Evolutionary conservation across 2,797 vertebrate genomes (phyloP), one percentile per base, ranked within the genome.

Genomic region (Hydrolagus colliei): DNA sequence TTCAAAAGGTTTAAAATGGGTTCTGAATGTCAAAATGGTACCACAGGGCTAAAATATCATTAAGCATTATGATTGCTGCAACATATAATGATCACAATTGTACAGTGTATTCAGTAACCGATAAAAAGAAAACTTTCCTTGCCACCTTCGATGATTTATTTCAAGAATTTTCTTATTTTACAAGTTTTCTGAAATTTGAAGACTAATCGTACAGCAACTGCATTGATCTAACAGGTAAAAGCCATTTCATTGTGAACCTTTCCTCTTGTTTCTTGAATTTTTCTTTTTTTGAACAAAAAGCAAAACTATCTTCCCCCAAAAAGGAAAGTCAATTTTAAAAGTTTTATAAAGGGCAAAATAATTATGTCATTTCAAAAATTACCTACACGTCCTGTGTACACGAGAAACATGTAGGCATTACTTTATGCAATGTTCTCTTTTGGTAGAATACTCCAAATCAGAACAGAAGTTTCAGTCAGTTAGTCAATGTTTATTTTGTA

Each of bases 21-120:
- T 93, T 89, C 84, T 93, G 87, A 61, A 90, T 91, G 87, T 90
- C 90, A 91, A 91, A 91, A 90, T 89, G 92, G 91, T 91, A 92
- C 91, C 67, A 73, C 52, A 90, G 92, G 90, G 90, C 92, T 93
- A 90, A 92, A 92, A 93, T 90, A 89, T 90, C 88, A 91, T 94
- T 93, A 93, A 92, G 89, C 71, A 90, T 89, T 90, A 86, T 88
- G 88, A 90, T 89, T 91, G 89, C 89, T 90, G 90, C 88, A 91
- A 89, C 92, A 91, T 88, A 90, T 93, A 93, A 92, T 89, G 89
- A 88, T 91, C 89, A 89, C 88, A 89, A 89, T 87, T 87, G 82
- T 72, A 65, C 88, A 89, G 86, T 89, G 18, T 32, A 20, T 71
- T 68, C 65, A 84, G 9, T 84, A 35, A 68, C 32, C 18, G 11